Evolutionary conservation across 92 coral and sea anemone species (phyloP), one percentile per base, ranked within the genome.

Genomic region (Zoanthus sociatus): DNA sequence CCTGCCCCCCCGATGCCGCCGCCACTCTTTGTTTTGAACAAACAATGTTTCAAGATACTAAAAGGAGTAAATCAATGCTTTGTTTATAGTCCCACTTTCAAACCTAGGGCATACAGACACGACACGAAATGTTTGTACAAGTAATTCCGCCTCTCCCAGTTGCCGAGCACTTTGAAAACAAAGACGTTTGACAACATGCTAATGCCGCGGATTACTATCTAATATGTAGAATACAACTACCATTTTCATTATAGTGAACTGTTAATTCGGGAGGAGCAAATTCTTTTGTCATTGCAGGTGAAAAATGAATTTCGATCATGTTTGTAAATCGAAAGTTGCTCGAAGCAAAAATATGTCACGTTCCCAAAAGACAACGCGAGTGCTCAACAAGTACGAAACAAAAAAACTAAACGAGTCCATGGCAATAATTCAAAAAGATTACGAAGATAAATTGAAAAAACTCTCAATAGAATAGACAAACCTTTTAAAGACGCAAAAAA

Each of bases 401-500:
- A 81, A 81, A 67, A 81, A 47, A 67, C 75, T 81, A 0, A 66
- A 64, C 60, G 75, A 81, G n/a, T 81, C 85, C 37, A 66, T 81
- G 85, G 73, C 51, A 14, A 64, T 46, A 32, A 64, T 81, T 46
- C 85, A 81, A 9, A 81, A 81, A 37, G 85, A 81, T 32, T 81
- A 66, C 58, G 76, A 81, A 11, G 21, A 66, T 18, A 81, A 81
- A 31, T 44, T 81, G 76, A 33, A 73, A 66, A 81, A 45, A 66
- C 75, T 81, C 15, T 81, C 85, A 11, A 61, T 81, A 42, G 85
- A 64, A 66, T 61, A 81, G 75, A 81, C 75, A 13, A 81, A 66
- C 5, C 85, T 81, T 47, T 44, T 81, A 63, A 81, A 73, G 21
- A 32, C 75, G 55, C 75, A 64, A 6, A 81, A 71, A 31, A 18